These are phyloP conservation scores for Glaucidium brasilianum DNA, from an alignment of 2,113 vertebrate species.

Conservation along the genomic window DNA sequence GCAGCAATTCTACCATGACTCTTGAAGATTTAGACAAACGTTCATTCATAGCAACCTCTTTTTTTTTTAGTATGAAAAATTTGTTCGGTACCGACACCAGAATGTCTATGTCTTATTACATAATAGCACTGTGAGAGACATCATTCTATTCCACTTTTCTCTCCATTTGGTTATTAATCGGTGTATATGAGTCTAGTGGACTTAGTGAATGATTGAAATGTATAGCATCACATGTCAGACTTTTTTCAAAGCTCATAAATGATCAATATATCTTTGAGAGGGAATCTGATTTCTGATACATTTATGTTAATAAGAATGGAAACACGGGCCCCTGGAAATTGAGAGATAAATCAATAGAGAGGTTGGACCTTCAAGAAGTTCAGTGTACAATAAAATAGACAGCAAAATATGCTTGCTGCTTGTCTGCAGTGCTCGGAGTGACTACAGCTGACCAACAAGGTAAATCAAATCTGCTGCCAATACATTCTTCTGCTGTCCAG, in stretches of 20 bases:
- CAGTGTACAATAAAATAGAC: conserved; percentile 33
- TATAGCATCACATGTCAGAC: not conserved
- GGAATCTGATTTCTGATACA: conserved; percentile 64
- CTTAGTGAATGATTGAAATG: not conserved
- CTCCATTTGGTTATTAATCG: not conserved
- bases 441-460: conserved; percentile 74
- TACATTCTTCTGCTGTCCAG: conserved; percentile 81
- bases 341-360: conserved; percentile 70
- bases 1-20: not conserved
- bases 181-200: not conserved
- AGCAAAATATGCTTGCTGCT: conserved; percentile 65
- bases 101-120: not conserved
- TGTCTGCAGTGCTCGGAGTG: conserved; percentile 69
- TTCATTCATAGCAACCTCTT: not conserved
- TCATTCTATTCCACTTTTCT: not conserved
- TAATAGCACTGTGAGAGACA: not conserved
- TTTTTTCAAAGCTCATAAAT: conserved; percentile 59
- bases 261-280: conserved; percentile 42
- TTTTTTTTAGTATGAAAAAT: not conserved
- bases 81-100: not conserved
- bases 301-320: conserved; percentile 64
- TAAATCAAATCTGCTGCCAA: conserved; percentile 84
- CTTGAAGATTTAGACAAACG: not conserved
- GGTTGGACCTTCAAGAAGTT: conserved; percentile 63
- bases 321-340: conserved; percentile 55